phyloP scores from a whole-genome alignment of 2,797 vertebrate genomes.

The Aldrovandia affinis region DNA sequence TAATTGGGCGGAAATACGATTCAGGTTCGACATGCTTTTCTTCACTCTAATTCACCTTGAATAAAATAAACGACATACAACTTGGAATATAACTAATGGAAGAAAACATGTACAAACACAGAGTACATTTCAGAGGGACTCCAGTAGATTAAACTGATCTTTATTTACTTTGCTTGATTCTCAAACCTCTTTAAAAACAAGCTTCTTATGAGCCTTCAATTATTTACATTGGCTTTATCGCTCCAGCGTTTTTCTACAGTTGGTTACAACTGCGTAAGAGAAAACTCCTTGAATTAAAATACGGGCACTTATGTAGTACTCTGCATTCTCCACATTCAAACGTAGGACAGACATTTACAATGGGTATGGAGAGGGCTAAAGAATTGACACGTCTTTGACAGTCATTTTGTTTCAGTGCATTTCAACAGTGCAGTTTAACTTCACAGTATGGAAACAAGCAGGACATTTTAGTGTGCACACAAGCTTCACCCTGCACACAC shows the following conservation, averaged over 20 bases:
- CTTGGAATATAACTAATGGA: conserved; percentile 50
- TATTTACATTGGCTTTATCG: conserved; percentile 46
- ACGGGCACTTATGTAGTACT: no score
- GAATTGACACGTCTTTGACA: not conserved
- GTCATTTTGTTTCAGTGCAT: not conserved
- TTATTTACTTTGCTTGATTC: conserved; percentile 59
- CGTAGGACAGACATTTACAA: not conserved
- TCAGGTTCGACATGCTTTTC: not conserved
- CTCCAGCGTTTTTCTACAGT: conserved; percentile 53
- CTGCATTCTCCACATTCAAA: not conserved
- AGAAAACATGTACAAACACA: conserved; percentile 45
- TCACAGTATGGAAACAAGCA: conserved; percentile 30
- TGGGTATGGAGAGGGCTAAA: not conserved
- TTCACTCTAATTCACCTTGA: conserved; percentile 46
- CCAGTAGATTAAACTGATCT: conserved; percentile 68
- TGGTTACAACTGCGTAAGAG: conserved; percentile 47
- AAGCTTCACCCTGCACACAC: conserved; percentile 5
- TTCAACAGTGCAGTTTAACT: not conserved
- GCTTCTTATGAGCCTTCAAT: conserved; percentile 52
- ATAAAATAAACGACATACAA: conserved; percentile 55
- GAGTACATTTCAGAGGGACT: conserved; percentile 44
- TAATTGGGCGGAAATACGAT: conserved; percentile 25
- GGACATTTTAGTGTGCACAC: not conserved
- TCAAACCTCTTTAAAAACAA: conserved; percentile 39
- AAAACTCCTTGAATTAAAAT: conserved; percentile 6